Conservation (phyloP, 1,140 invertebrate species). For the Drosophila melanogaster region DNA sequence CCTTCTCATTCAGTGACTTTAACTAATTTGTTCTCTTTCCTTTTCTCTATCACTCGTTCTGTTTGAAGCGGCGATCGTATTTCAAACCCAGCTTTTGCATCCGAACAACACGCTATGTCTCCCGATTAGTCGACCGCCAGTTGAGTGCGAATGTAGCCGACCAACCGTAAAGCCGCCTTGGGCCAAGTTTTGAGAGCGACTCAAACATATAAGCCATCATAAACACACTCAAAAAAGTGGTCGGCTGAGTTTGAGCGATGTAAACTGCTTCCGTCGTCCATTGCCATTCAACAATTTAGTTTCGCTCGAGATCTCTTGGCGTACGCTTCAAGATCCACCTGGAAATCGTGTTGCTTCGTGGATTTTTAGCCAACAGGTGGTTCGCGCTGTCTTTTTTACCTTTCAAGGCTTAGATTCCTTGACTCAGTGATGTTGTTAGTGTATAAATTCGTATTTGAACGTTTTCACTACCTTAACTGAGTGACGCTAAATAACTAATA, state of each 20-base stretch:
- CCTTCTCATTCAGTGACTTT: not conserved
- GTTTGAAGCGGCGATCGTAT: conserved; percentile 9
- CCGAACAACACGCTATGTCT: conserved; percentile 19
- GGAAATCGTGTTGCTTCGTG: conserved; percentile 26
- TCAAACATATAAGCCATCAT: conserved; percentile 31
- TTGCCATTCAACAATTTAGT: conserved; percentile 69
- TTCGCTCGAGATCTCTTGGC: conserved; percentile 77
- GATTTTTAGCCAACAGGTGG: conserved; percentile 46
- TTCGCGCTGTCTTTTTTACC: conserved; percentile 15
- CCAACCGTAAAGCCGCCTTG: conserved; percentile 69
- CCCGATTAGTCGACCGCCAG: conserved; percentile 58
- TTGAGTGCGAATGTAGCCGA: conserved; percentile 65
- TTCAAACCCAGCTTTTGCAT: conserved; percentile 19
- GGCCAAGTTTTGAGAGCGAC: conserved; percentile 63
- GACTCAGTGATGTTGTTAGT: not conserved
- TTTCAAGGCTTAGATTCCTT: not conserved
- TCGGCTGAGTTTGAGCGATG: conserved; percentile 40
- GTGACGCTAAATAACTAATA: not conserved
- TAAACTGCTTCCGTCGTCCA: conserved; percentile 59
- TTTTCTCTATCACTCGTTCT: conserved; percentile 4
- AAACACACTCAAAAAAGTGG: conserved; percentile 7
- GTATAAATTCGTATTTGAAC: not conserved
- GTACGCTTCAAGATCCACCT: conserved; percentile 69
- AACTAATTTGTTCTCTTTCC: conserved; percentile 9
- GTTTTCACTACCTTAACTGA: not conserved